A percentile compares a stretch with the other conserved stretches of the same genome.
These are phyloP conservation scores for Leptodactylus fallax DNA, from an alignment of 2,797 vertebrate species.

Conservation along the genomic window DNA sequence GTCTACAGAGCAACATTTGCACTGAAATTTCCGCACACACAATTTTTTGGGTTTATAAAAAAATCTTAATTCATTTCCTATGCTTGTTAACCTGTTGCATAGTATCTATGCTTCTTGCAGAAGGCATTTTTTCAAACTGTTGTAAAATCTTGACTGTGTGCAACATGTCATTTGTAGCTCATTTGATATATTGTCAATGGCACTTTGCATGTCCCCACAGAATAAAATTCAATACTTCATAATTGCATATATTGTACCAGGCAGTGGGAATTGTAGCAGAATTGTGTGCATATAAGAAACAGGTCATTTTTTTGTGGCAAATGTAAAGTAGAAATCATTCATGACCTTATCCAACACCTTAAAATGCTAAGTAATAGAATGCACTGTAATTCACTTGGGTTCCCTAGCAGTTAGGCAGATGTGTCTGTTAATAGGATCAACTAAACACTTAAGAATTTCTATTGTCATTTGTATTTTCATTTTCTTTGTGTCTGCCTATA, in stretches of 20 bases:
- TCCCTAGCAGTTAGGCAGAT: too few species aligned
- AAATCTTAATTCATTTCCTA: too few species aligned
- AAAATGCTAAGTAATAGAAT: background rate
- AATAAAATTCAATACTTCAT: conserved; percentile 2
- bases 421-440: too few species aligned
- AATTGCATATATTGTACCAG: background rate
- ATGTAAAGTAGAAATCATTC: background rate
- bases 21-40: too few species aligned
- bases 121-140: background rate
- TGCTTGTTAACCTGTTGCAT: background rate
- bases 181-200: conserved; percentile 5
- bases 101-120: background rate
- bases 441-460: too few species aligned
- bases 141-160: background rate
- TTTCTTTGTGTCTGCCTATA: too few species aligned
- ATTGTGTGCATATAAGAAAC: background rate
- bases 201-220: background rate
- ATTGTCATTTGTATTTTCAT: too few species aligned
- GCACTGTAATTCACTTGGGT: background rate
- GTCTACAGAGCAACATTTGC: too few species aligned
- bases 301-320: background rate
- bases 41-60: too few species aligned
- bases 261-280: background rate
- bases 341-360: background rate
- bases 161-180: conserved; percentile 25